Evolutionary conservation across 2,797 vertebrate genomes (phyloP).

Genomic region (Premnoplex brunnescens): DNA sequence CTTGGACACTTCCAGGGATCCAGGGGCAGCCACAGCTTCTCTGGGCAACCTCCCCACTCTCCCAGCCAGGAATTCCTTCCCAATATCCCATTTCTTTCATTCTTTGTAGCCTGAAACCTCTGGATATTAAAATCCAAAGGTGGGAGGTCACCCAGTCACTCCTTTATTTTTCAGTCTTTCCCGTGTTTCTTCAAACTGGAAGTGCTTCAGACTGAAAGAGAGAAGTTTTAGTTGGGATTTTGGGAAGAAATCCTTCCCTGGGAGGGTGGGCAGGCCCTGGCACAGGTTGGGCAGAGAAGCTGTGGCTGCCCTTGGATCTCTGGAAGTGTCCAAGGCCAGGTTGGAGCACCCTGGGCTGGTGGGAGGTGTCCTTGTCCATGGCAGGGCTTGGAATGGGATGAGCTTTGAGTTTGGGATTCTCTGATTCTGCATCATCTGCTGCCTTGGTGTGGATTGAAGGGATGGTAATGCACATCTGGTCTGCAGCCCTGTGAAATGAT

Average conservation of each 20-base stretch:
- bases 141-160: neutral
- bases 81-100: neutral
- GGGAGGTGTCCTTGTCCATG: neutral
- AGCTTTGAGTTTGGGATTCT: neutral
- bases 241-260: neutral
- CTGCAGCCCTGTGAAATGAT: neutral
- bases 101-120: neutral
- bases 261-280: neutral
- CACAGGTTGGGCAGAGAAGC: neutral
- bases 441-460: neutral
- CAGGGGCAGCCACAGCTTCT: neutral
- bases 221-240: neutral
- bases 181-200: neutral
- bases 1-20: neutral
- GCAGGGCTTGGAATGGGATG: neutral
- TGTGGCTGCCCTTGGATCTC: neutral
- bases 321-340: rapidly evolving
- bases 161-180: neutral
- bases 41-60: neutral
- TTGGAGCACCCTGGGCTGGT: rapidly evolving
- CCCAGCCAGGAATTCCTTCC: neutral
- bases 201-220: neutral
- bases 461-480: neutral
- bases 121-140: neutral
- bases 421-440: neutral